Evolutionary conservation across 2,113 vertebrate species (phyloP), one percentile per base, ranked within the genome.

Genomic region (Turdus rufiventris): DNA sequence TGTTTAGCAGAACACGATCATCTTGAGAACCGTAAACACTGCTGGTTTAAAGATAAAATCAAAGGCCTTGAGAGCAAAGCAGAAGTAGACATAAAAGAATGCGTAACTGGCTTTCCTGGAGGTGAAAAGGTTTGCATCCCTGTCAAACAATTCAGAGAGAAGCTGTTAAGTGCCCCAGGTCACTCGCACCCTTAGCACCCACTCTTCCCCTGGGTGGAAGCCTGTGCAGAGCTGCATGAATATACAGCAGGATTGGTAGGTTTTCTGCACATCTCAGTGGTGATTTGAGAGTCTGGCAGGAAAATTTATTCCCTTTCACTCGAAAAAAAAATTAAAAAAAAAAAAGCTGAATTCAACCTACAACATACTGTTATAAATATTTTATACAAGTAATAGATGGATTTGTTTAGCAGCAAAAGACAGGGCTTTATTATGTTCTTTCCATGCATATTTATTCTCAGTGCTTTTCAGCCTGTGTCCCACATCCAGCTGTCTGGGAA

Each of bases 41-140:
- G 61, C 53, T 81, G 72, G 68, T 38, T 88, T 92, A 84, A 89
- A 95, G 94, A 96, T 93, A 95, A 93, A 93, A 95, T 92, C 94
- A 94, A 93, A 93, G 63, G 25, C 61, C 91, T 86, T 40, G 67
- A 77, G 48, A 95, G 83, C 72, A 93, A 90, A 94, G 72, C 72
- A 95, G 75, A 43, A 80, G 56, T 12, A 77, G 86, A 86, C 80
- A 48, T 77, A 45, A 91, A 95, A 94, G 62, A 71, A 60, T 63
- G 56, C 76, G 23, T 63, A 58, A 56, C 8, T 91, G 50, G 16
- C 45, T 93, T 67, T 95, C 67, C 85, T 90, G 75, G 71, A 93
- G 82, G 95, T 2, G 2, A 66, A 83, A 50, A 90, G 25, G 23
- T 93, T 95, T 95, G 78, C 82, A 83, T 92, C 60, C 47, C 62